Evolutionary conservation across 2,888 invertebrate species (phyloP).

Genomic region (Blastobasis lacticolella): DNA sequence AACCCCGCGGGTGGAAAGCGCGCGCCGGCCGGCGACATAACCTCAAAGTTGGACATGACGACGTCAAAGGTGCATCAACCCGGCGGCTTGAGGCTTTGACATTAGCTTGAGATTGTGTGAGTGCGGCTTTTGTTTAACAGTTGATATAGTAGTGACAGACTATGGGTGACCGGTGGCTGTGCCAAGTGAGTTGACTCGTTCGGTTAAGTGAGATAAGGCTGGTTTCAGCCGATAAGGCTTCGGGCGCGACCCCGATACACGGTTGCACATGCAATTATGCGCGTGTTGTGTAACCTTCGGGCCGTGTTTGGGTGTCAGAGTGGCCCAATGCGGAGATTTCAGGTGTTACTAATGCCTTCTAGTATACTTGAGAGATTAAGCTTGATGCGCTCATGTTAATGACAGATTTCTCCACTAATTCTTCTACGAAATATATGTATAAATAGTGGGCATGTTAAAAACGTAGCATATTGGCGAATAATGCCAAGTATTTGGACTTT

Average conservation of each 20-base stretch:
- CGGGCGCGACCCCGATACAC: neutral
- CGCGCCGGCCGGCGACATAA: slow-evolving; percentile 41
- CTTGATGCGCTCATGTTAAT: too few relatives aligned
- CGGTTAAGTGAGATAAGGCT: slow-evolving; percentile 3
- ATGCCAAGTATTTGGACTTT: too few relatives aligned
- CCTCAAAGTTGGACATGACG: slow-evolving; percentile 40
- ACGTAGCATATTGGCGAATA: too few relatives aligned
- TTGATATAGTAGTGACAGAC: slow-evolving; percentile 37
- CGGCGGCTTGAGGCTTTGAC: slow-evolving; percentile 33
- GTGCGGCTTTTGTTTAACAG: slow-evolving; percentile 50
- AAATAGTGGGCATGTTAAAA: too few relatives aligned
- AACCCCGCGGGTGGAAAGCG: neutral
- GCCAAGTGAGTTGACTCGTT: slow-evolving; percentile 46
- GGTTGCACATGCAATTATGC: too few relatives aligned
- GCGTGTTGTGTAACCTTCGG: too few relatives aligned
- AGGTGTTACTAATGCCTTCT: too few relatives aligned
- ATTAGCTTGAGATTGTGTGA: slow-evolving; percentile 50
- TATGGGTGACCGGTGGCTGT: slow-evolving; percentile 43
- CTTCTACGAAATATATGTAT: too few relatives aligned
- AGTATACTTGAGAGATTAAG: too few relatives aligned
- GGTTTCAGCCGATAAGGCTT: neutral
- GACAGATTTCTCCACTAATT: too few relatives aligned
- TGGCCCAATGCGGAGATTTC: too few relatives aligned
- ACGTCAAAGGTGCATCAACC: slow-evolving; percentile 41
- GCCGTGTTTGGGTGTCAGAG: too few relatives aligned